Base-by-base conservation (phyloP, 1,140 invertebrate genomes). In the Bradysia coprophila region DNA sequence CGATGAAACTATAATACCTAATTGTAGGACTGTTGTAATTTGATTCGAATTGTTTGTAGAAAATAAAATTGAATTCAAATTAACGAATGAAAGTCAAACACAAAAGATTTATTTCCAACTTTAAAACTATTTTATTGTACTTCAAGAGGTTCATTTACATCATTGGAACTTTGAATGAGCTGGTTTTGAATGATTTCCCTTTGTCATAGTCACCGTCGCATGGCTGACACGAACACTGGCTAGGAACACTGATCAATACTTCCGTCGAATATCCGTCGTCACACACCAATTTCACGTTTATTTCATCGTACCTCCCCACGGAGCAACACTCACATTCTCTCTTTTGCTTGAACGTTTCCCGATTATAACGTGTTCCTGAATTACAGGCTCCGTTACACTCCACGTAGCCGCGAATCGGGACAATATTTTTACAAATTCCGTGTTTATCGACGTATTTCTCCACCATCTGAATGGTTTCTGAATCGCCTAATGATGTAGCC, bases 371-470 rank as follows among this genome's bases (percentile, higher is more conserved):
- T 0, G 75, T 74, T 15, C 68, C 69, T 2, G 78, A 79, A 44
- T 68, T 56, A 50, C 80, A 83, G 16, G 57, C 53, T 5, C 80
- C 80, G 22, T 63, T 54, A 46, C 80, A 83, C 51, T 80, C 71
- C 5, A 66, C 71, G 44, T 81, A 69, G 15, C 68, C 69, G 11
- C 50, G 40, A 9, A 81, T 58, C 0, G 67, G 62, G 22, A 68
- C 48, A 0, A 59, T 48, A 54, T 82, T 83, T 32, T 59, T 60
- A 51, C 80, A 83, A 1, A 58, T 40, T 8, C 75, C 76, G 51
- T 72, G 68, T n/a, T 43, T 37, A 1, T 47, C 46, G 28, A 59
- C 49, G 3, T 46, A 46, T 19, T 65, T 51, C 38, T 62, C 56
- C 1, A 83, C 49, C 32, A 76, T 45, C 2, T 68, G 67, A 37